These are phyloP conservation scores for Elachura formosa DNA, from an alignment of 2,113 vertebrate genomes.

Conservation along the genomic window DNA sequence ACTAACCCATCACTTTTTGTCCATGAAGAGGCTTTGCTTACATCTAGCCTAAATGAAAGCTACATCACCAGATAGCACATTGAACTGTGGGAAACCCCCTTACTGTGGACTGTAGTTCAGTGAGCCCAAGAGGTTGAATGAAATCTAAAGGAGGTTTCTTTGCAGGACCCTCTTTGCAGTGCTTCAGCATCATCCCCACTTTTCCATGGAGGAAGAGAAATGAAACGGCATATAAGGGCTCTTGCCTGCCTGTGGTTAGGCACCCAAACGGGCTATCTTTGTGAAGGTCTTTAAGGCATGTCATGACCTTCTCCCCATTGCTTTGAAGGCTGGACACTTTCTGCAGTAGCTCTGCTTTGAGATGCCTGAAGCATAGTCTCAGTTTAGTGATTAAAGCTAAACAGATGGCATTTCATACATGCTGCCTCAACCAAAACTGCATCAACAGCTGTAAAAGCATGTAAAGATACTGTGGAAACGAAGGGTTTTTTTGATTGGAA, in stretches of 20 bases:
- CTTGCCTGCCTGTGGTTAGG: neutral
- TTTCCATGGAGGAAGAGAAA: neutral
- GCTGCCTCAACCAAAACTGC: neutral
- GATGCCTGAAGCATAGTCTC: neutral
- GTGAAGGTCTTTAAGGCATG: neutral
- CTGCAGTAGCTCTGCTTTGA: neutral
- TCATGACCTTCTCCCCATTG: neutral
- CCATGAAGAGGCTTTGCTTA: neutral
- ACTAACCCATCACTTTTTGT: neutral
- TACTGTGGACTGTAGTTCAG: neutral
- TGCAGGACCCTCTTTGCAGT: neutral
- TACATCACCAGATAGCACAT: rapidly evolving
- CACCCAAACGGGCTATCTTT: neutral
- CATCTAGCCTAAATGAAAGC: neutral
- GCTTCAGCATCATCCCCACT: neutral
- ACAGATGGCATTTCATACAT: neutral
- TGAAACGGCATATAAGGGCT: neutral
- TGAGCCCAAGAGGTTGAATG: neutral
- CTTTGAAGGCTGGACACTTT: neutral
- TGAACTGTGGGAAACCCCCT: neutral
- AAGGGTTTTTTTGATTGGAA: neutral
- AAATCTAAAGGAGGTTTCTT: neutral
- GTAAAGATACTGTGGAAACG: neutral
- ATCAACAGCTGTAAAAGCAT: neutral
- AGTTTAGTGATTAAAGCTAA: neutral